Evolutionary conservation across 92 coral and sea anemone species (phyloP).

Genomic region (Bergia sp.): DNA sequence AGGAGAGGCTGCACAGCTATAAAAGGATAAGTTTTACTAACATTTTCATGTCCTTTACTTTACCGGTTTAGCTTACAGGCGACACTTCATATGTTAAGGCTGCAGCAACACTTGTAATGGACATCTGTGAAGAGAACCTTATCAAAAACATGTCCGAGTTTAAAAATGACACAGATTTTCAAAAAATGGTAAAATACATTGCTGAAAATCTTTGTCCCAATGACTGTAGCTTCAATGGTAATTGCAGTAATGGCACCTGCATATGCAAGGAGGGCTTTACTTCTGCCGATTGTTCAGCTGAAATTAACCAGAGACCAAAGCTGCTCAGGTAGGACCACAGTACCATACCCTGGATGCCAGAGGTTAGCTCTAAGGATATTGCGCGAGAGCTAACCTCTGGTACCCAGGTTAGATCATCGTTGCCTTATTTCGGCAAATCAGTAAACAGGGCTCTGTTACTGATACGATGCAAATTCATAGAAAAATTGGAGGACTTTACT

Average conservation of each 20-base stretch:
- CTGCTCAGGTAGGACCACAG: constrained; percentile 6
- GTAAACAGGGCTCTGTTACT: too few relatives aligned
- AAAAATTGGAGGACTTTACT: too few relatives aligned
- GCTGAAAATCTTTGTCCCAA: constrained; percentile 47
- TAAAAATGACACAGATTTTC: not conserved
- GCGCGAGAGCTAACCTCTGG: too few relatives aligned
- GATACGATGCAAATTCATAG: too few relatives aligned
- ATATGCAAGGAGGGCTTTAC: constrained; percentile 46
- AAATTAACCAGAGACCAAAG: constrained; percentile 1
- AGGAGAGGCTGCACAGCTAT: too few relatives aligned
- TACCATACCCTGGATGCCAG: not conserved
- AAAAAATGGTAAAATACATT: not conserved
- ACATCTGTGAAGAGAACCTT: constrained; percentile 19
- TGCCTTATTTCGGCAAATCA: too few relatives aligned
- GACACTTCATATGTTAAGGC: not conserved
- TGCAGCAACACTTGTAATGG: not conserved
- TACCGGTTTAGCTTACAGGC: not conserved
- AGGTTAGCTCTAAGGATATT: too few relatives aligned
- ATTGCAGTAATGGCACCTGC: constrained; percentile 52
- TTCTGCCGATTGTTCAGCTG: constrained; percentile 44
- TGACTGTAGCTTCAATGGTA: constrained; percentile 50
- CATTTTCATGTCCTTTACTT: not conserved
- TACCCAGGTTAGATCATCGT: too few relatives aligned
- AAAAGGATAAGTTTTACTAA: too few relatives aligned
- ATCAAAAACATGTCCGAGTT: constrained; percentile 1